Percentiles rank a stretch among this genome's conserved stretches.
Conservation (phyloP, 2,888 invertebrate genomes). For the Baronia brevicornis region DNA sequence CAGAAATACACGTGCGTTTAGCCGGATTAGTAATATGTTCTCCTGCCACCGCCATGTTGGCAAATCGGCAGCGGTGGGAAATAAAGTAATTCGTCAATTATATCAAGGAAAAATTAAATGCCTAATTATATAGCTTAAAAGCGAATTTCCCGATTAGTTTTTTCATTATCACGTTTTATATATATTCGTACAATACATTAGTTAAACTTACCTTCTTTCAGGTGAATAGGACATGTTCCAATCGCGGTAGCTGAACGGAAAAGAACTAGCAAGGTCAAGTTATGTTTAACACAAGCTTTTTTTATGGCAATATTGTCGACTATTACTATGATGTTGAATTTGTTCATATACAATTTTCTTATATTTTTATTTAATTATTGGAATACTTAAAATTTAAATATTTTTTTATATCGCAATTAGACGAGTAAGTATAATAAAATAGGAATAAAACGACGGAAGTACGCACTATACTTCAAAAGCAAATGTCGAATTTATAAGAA, state of each 20-base stretch:
- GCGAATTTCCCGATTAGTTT: conserved; percentile 19
- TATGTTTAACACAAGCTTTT: conserved; percentile 67
- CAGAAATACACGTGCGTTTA: conserved; percentile 61
- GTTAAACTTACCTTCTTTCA: conserved; percentile 85
- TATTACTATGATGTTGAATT: conserved; percentile 18
- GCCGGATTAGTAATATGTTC: conserved; percentile 48
- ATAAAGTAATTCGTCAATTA: conserved; percentile 31
- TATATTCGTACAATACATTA: conserved; percentile 37
- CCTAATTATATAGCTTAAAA: conserved; percentile 14
- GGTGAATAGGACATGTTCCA: conserved; percentile 89
- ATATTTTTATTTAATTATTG: conserved; percentile 43
- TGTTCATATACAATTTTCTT: conserved; percentile 27
- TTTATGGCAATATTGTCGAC: conserved; percentile 24
- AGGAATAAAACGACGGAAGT: conserved; percentile 59
- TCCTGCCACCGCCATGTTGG: conserved; percentile 74
- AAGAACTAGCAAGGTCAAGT: conserved; percentile 77
- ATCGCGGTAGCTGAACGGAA: conserved; percentile 85
- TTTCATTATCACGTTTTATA: conserved; percentile 30
- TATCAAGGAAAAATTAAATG: conserved; percentile 3
- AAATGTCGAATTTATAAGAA: conserved; percentile 5
- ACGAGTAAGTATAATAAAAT: conserved; percentile 40
- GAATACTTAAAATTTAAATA: conserved; percentile 25
- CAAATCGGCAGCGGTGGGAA: conserved; percentile 63
- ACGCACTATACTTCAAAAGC: conserved; percentile 30
- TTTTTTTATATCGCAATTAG: conserved; percentile 28